These are phyloP conservation scores for Sitobion miscanthi DNA, from an alignment of 1,140 invertebrate genomes.

Conservation along the genomic window DNA sequence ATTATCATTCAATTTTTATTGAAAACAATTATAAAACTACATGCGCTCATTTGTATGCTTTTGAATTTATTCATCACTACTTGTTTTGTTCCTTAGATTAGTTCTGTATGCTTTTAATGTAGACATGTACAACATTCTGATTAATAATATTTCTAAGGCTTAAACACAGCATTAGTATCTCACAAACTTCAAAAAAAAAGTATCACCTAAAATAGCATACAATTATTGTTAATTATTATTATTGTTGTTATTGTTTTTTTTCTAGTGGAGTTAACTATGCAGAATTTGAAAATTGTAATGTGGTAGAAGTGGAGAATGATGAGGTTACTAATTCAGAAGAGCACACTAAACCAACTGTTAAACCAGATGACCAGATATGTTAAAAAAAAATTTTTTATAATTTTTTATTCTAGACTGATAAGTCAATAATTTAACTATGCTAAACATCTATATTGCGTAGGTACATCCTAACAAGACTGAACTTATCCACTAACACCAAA, in stretches of 20 bases:
- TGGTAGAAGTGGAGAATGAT: constrained; percentile 21
- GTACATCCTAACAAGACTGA: neutral
- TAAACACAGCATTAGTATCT: neutral
- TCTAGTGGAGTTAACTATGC: constrained; percentile 18
- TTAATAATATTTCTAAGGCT: neutral
- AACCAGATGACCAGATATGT: constrained; percentile 18
- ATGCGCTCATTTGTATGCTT: neutral
- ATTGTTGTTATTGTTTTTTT: constrained; percentile 35
- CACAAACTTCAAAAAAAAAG: constrained; percentile 14
- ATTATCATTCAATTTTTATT: neutral
- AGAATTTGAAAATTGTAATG: constrained; percentile 40
- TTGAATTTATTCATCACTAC: constrained; percentile 13
- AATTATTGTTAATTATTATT: neutral
- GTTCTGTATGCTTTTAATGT: constrained; percentile 3
- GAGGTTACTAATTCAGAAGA: constrained; percentile 36
- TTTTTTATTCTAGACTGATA: neutral
- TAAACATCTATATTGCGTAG: neutral
- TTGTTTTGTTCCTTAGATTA: constrained; percentile 14
- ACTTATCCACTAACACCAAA: constrained; percentile 26
- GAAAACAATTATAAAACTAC: constrained; percentile 2
- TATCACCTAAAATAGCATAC: neutral
- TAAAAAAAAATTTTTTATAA: neutral
- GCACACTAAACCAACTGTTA: neutral
- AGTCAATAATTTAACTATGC: neutral
- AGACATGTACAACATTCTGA: neutral